Percentiles rank a stretch among this genome's conserved stretches.
Evolutionary conservation across 2,797 vertebrate genomes (phyloP).

Genomic region (Enteromius mattozi): DNA sequence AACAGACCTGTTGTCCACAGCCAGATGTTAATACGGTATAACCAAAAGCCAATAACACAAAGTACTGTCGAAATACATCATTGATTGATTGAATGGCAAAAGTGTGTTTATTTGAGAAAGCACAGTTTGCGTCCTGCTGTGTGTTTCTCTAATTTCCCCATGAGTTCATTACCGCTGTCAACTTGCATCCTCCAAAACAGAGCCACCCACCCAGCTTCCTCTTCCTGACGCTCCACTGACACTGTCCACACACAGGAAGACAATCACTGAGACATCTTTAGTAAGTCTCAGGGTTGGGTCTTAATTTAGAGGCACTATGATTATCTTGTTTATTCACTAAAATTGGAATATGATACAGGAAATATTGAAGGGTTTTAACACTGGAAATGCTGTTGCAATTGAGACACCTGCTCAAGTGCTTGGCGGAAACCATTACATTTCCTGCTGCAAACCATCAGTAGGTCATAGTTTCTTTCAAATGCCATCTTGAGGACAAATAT

Average conservation of each 20-base stretch:
- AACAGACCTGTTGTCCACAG: background rate
- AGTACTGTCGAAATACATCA: background rate
- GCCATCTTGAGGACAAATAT: background rate
- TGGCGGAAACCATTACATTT: background rate
- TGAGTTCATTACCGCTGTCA: slow-evolving; percentile 12
- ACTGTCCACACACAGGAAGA: background rate
- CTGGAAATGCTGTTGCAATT: background rate
- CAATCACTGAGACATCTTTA: slow-evolving; percentile 2
- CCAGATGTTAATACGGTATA: background rate
- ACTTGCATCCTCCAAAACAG: background rate
- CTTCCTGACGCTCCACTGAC: background rate
- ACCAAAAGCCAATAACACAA: background rate
- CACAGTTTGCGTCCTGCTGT: background rate
- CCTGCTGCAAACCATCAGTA: background rate
- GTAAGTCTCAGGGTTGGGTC: background rate
- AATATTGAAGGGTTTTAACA: background rate
- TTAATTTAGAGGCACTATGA: background rate
- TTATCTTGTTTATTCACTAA: slow-evolving; percentile 5
- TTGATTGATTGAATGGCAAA: background rate
- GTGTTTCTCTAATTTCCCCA: slow-evolving; percentile 7
- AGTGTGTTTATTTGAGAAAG: slow-evolving; percentile 8
- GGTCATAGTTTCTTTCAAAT: background rate
- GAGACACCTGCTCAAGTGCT: background rate
- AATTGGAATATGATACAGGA: background rate
- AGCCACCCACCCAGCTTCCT: background rate